Conservation (phyloP, 2,797 vertebrate genomes). For the Cuculus canorus region DNA sequence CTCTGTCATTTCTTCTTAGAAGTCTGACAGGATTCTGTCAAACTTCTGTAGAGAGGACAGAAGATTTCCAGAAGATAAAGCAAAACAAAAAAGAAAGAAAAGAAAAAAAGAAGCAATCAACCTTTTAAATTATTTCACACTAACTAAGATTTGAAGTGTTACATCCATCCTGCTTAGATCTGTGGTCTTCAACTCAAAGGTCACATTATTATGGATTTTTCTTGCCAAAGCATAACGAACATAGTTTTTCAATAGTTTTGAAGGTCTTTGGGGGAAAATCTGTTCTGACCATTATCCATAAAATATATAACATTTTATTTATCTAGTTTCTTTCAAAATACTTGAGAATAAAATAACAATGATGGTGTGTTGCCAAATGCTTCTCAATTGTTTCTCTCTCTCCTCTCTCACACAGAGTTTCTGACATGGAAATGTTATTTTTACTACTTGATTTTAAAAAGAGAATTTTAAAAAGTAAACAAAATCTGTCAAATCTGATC, state of each 20-base stretch:
- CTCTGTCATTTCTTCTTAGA: neutral
- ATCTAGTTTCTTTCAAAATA: conserved; percentile 43
- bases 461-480: neutral
- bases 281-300: conserved; percentile 14
- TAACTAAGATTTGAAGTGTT: conserved; percentile 4
- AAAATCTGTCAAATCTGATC: neutral
- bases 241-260: conserved; percentile 49
- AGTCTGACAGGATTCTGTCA: neutral
- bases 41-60: neutral
- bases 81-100: neutral
- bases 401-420: neutral
- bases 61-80: neutral
- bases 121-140: neutral
- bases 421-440: neutral
- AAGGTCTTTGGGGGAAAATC: conserved; percentile 16
- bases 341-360: neutral
- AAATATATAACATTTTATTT: conserved; percentile 34
- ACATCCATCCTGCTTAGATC: conserved; percentile 7
- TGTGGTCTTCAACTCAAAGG: conserved; percentile 48
- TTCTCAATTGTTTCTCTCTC: neutral
- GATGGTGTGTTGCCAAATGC: neutral
- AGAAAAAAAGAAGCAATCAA: neutral
- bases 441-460: conserved; percentile 14
- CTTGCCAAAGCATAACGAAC: conserved; percentile 13
- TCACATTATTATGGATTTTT: conserved; percentile 52